phyloP scores from a whole-genome alignment of 1,140 invertebrate genomes.

The Eriocheir sinensis region DNA sequence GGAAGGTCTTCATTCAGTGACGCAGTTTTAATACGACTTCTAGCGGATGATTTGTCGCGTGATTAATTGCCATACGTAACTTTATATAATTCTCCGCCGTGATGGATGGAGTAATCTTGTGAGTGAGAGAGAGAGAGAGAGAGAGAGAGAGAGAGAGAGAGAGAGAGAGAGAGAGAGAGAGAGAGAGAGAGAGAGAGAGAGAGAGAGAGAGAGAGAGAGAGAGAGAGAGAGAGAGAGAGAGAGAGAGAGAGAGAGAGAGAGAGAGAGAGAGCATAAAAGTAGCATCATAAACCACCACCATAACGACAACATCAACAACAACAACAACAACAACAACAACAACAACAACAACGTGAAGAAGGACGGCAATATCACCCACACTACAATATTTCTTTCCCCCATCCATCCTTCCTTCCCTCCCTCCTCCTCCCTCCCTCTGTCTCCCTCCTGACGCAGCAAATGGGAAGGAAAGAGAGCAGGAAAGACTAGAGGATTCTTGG shows the following conservation, averaged over 20 bases:
- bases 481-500: constrained; percentile 18
- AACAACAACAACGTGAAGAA: background rate
- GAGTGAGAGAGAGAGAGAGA: no score
- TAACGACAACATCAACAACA: background rate
- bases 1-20: no score
- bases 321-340: background rate
- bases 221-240: no score
- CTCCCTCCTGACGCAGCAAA: background rate
- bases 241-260: no score
- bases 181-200: no score
- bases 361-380: background rate
- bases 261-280: no score
- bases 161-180: no score
- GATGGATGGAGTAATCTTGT: constrained; percentile 8
- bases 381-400: background rate
- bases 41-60: background rate
- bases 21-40: no score
- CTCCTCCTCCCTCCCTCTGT: background rate
- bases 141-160: no score
- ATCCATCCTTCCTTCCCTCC: background rate
- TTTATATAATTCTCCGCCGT: background rate
- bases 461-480: background rate
- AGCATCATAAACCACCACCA: background rate
- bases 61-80: background rate
- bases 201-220: no score